Evolutionary conservation across 1,140 invertebrate genomes (phyloP).

Genomic region (Drosophila watanabei): DNA sequence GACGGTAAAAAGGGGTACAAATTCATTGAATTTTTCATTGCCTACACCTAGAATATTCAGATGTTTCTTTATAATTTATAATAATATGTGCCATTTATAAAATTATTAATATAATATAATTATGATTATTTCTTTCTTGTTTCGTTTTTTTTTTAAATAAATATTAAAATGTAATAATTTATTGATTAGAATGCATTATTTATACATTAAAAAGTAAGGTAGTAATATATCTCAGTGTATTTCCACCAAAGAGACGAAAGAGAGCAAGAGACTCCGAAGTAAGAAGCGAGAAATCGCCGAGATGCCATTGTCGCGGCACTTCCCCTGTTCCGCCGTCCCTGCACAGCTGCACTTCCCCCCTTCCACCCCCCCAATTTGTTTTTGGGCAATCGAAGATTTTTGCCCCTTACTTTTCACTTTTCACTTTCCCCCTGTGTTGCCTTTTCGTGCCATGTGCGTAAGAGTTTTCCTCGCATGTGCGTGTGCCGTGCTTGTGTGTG

Average conservation of each 20-base stretch:
- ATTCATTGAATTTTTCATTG: slow-evolving; percentile 13
- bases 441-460: slow-evolving; percentile 44
- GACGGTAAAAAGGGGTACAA: slow-evolving; percentile 11
- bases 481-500: slow-evolving; percentile 27
- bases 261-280: neutral
- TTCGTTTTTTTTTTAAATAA: too few relatives aligned
- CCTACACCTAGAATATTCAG: neutral
- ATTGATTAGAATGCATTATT: too few relatives aligned
- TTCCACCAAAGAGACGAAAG: neutral
- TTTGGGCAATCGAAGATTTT: slow-evolving; percentile 50
- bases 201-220: neutral
- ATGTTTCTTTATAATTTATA: too few relatives aligned
- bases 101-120: too few relatives aligned
- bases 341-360: slow-evolving; percentile 13
- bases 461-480: slow-evolving; percentile 31
- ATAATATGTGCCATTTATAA: neutral
- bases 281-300: slow-evolving; percentile 28
- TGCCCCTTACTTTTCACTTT: slow-evolving; percentile 18
- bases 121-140: neutral
- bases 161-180: neutral
- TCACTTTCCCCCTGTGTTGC: slow-evolving; percentile 12
- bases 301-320: slow-evolving; percentile 35
- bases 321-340: neutral
- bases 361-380: slow-evolving; percentile 4
- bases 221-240: neutral